Evolutionary conservation across 2,113 vertebrate genomes (phyloP).

Genomic region (Guaruba guarouba): DNA sequence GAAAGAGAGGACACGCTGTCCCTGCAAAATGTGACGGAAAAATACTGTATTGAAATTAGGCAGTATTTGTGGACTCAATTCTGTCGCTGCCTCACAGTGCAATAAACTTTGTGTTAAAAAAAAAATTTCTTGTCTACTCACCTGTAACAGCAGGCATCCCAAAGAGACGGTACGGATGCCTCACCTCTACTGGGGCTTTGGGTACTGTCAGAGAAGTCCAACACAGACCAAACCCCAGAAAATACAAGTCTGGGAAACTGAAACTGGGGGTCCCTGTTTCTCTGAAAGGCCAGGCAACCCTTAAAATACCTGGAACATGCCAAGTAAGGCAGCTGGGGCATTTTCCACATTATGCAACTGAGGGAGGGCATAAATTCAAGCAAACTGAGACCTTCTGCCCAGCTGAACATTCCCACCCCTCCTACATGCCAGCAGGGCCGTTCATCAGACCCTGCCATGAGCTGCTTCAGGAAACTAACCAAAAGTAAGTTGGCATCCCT

Average conservation of each 20-base stretch:
- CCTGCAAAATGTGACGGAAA: not conserved
- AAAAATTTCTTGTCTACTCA: not conserved
- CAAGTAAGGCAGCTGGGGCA: fast-evolving
- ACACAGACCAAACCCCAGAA: not conserved
- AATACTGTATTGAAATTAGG: not conserved
- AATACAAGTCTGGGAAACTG: not conserved
- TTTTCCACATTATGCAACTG: no score
- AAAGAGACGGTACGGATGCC: not conserved
- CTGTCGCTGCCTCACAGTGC: not conserved
- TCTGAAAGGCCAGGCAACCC: not conserved
- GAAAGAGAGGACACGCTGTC: not conserved
- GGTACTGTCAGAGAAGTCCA: not conserved
- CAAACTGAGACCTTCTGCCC: not conserved
- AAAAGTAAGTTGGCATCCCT: not conserved
- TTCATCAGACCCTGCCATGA: not conserved
- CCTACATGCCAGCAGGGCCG: not conserved
- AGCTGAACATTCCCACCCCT: not conserved
- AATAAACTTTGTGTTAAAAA: not conserved
- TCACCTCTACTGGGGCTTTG: not conserved
- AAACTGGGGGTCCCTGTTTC: not conserved
- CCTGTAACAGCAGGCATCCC: not conserved
- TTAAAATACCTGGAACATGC: not conserved
- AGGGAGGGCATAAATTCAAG: not conserved
- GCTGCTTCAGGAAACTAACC: not conserved
- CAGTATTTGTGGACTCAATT: not conserved